Conservation (phyloP, 2,113 vertebrate species). For the Lepisosteus osseus region DNA sequence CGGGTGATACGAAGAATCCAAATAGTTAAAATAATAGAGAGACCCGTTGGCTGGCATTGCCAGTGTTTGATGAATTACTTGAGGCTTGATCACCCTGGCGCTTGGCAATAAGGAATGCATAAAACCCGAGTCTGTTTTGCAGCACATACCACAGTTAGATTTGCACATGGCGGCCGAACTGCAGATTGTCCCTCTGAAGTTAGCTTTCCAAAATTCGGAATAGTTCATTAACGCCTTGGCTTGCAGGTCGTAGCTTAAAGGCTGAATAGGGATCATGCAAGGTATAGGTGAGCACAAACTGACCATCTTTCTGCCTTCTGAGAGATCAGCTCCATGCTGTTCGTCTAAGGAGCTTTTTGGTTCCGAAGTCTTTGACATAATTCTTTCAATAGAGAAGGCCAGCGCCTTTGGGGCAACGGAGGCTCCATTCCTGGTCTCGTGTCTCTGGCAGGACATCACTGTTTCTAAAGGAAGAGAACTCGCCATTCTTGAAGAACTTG, state of each 20-base stretch:
- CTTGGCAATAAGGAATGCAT: slow-evolving; percentile 70
- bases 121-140: slow-evolving; percentile 76
- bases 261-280: slow-evolving; percentile 89
- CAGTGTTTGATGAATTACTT: slow-evolving; percentile 89
- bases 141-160: slow-evolving; percentile 82
- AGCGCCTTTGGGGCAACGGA: slow-evolving; percentile 84
- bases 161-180: slow-evolving; percentile 80
- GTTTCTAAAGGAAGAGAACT: slow-evolving; percentile 86
- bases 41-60: slow-evolving; percentile 80
- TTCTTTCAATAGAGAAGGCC: slow-evolving; percentile 97
- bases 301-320: slow-evolving; percentile 75
- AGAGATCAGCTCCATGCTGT: slow-evolving; percentile 54
- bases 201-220: slow-evolving; percentile 91
- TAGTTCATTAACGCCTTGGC: slow-evolving; percentile 92
- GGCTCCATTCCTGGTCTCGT: slow-evolving; percentile 68
- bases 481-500: slow-evolving; percentile 76
- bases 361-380: slow-evolving; percentile 94
- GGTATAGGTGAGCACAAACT: slow-evolving; percentile 88
- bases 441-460: slow-evolving; percentile 81
- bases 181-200: slow-evolving; percentile 76
- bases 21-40: slow-evolving; percentile 94
- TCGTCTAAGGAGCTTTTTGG: slow-evolving; percentile 70
- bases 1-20: slow-evolving; percentile 87
- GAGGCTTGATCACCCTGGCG: slow-evolving; percentile 87
- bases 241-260: slow-evolving; percentile 85